Evolutionary conservation across 2,888 invertebrate species (phyloP), one percentile per base, ranked within the genome.

Genomic region (Hydroisotoma schaefferi): DNA sequence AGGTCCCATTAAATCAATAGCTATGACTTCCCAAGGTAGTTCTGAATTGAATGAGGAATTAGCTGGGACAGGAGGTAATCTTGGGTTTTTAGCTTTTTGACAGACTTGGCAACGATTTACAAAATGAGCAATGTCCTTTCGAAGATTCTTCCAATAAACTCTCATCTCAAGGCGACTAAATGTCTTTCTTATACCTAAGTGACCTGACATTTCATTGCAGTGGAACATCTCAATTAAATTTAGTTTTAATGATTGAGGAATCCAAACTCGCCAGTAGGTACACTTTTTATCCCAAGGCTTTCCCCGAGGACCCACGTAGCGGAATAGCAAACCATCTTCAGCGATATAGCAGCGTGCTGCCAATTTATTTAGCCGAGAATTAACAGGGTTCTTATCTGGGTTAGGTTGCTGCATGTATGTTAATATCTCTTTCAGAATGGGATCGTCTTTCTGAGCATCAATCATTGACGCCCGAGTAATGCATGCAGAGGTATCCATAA

Each of bases 241-340:
- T 8, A 37, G 1, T 8, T n/a, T 26, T 2, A 64, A 38, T 2
- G 47, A 25, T 2, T 44, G 15, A 2, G 64, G 64, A 1, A 61
- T 15, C 57, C 57, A 64, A 18, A 64, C 27, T 1, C 61, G n/a
- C 55, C 53, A 64, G 25, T 55, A 58, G 1, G 33, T 0, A 1
- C 38, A 26, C 22, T 64, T 61, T 8, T 55, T 37, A n/a, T 64
- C 64, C 64, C 64, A 61, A 15, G 54, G 55, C 18, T 58, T 57
- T 3, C 40, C 52, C 22, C 47, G 29, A 25, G 57, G 46, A 4
- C 64, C 58, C 0, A 58, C 55, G 28, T 55, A 61, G 2, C 58
- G 2, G 18, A 64, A 33, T 26, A 64, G 48, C 2, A 64, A 28
- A 2, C 55, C 61, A 44, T 55, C 53, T 52, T 46, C 1, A 33